These are phyloP conservation scores for Anhinga anhinga DNA, from an alignment of 2,113 vertebrate species.

Conservation along the genomic window DNA sequence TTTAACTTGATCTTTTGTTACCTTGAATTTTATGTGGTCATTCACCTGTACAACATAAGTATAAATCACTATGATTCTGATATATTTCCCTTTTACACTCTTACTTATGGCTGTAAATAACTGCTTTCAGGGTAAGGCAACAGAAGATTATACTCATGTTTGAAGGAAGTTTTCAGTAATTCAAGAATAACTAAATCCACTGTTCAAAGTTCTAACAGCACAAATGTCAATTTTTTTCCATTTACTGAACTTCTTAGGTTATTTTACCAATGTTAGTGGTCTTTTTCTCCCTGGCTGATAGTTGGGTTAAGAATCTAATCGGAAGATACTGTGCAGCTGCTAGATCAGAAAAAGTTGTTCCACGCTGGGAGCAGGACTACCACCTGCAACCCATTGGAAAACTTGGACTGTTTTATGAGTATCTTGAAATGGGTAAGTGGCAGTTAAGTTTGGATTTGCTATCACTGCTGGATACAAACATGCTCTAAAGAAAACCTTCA, in stretches of 20 bases:
- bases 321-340: conserved; percentile 71
- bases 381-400: conserved; percentile 82
- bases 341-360: conserved; percentile 74
- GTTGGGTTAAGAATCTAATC: conserved; percentile 91
- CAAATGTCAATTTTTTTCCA: background rate
- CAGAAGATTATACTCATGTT: background rate
- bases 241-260: background rate
- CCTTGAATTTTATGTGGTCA: background rate
- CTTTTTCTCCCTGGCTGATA: conserved; percentile 56
- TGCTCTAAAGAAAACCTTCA: background rate
- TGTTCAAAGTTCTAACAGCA: background rate
- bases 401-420: conserved; percentile 91
- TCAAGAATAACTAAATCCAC: background rate
- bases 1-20: background rate
- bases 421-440: conserved; percentile 93
- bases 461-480: background rate
- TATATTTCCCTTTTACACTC: background rate
- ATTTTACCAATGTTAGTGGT: conserved; percentile 1
- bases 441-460: background rate
- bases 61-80: background rate
- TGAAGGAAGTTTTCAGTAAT: background rate
- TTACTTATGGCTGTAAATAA: background rate
- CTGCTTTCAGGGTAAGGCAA: background rate
- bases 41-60: background rate
- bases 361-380: conserved; percentile 94